A percentile compares a stretch with the other conserved stretches of the same genome.
Evolutionary conservation across 2,888 invertebrate species (phyloP).

Genomic region (Tupiocoris notatus): DNA sequence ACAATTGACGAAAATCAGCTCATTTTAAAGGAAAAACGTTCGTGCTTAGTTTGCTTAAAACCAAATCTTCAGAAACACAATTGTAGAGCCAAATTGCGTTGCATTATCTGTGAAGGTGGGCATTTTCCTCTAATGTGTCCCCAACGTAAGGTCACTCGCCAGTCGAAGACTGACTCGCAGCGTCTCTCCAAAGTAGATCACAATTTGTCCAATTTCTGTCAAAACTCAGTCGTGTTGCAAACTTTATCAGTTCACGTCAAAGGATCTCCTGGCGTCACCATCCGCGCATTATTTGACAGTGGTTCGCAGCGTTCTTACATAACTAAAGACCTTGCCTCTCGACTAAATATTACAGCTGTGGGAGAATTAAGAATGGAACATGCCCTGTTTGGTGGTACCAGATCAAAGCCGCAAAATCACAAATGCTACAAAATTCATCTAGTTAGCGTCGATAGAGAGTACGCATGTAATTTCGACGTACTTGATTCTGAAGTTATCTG

Average conservation of each 20-base stretch:
- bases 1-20: conserved; percentile 42
- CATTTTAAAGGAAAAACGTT: conserved; percentile 44
- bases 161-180: not conserved
- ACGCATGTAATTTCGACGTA: conserved; percentile 31
- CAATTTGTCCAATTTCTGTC: not conserved
- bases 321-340: not conserved
- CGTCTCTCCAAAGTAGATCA: not conserved
- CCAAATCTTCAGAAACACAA: not conserved
- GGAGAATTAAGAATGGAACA: conserved; percentile 8
- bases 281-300: conserved; percentile 21
- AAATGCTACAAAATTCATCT: conserved; percentile 8
- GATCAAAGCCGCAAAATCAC: conserved; percentile 8
- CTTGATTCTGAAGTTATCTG: conserved; percentile 12
- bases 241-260: conserved; percentile 12
- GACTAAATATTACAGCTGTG: not conserved
- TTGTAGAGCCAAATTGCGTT: not conserved
- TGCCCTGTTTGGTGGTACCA: conserved; percentile 31
- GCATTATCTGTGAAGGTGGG: conserved; percentile 7
- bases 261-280: conserved; percentile 3
- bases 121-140: conserved; percentile 20
- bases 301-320: conserved; percentile 34
- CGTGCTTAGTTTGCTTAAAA: conserved; percentile 50
- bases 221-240: conserved; percentile 12
- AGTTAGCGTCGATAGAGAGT: not conserved
- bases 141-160: conserved; percentile 1